Base-by-base conservation (phyloP, 2,113 vertebrate species). In the Penelope pileata region DNA sequence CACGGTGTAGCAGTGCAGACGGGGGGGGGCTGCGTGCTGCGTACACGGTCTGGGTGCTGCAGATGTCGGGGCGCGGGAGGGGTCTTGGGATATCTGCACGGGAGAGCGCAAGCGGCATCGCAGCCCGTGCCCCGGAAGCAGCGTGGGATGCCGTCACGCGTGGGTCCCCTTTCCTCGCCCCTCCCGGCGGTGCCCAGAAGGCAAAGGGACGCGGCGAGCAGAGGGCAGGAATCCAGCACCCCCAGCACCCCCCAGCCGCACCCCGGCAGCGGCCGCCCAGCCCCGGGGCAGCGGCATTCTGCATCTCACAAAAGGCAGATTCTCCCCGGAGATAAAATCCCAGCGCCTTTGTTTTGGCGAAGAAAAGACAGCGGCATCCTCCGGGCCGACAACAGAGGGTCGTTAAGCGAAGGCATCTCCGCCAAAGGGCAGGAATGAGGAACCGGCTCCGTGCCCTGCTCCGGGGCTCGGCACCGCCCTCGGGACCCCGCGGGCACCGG, bases 311-410 rank as follows among this genome's bases (percentile, higher is more conserved):
- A 73, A 83, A 88, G 89, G 67, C 78, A 91, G 79, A 95, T 96
- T 88, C 59, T 91, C 50, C 40, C 43, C 9, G 3, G 67, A 96
- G 96, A 96, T 96, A 96, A 96, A 94, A 90, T 54, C 50, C n/a
- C 2, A 26, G 72, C 4, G 58, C 67, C 88, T 96, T 96, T 96
- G 93, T 94, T 68, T 88, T 51, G 72, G 36, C 45, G 63, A 94
- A 93, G 64, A 76, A 85, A 93, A 90, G 82, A 88, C 88, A 93
- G 90, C 48, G 69, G 84, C 59, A 91, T 30, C 67, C 90, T 63
- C 58, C 3, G 16, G 75, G 30, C 84, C 47, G 63, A 74, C 36
- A 90, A 63, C 74, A 82, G 81, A 69, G 24, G 17, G 75, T 91
- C 67, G 87, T 95, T 96, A 95, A 90, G 70, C 2, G 2, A 85